Evolutionary conservation across 2,113 vertebrate species (phyloP).

Genomic region (Nothoprocta perdicaria): DNA sequence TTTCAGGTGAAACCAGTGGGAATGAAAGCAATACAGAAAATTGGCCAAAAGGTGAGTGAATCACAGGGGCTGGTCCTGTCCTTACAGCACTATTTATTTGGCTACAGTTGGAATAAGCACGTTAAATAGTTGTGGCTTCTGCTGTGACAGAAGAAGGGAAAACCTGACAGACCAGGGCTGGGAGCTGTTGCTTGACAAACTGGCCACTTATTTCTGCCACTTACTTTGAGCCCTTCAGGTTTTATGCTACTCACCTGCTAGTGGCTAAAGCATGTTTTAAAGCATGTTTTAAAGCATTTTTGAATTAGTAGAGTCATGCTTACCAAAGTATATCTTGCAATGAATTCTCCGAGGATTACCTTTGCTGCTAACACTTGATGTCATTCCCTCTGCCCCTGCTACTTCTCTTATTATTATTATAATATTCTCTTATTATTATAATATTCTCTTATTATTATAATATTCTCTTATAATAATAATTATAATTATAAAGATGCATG

Average conservation of each 20-base stretch:
- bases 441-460: no score
- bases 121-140: neutral
- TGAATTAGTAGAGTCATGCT: neutral
- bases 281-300: no score
- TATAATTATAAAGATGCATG: neutral
- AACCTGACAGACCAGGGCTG: neutral
- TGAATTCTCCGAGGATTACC: neutral
- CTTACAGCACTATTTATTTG: neutral
- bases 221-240: neutral
- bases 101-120: neutral
- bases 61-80: constrained; percentile 68
- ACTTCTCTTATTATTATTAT: neutral
- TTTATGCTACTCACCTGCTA: neutral
- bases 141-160: neutral
- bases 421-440: no score
- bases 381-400: neutral
- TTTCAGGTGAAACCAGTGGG: constrained; percentile 92
- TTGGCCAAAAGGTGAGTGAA: constrained; percentile 88
- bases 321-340: neutral
- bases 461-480: no score
- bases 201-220: neutral
- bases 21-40: constrained; percentile 94
- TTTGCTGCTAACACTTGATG: neutral
- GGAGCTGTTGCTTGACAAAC: neutral
- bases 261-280: neutral